Evolutionary conservation across 2,888 invertebrate genomes (phyloP).

Genomic region (Pseudococcus jackbeardsleyi): DNA sequence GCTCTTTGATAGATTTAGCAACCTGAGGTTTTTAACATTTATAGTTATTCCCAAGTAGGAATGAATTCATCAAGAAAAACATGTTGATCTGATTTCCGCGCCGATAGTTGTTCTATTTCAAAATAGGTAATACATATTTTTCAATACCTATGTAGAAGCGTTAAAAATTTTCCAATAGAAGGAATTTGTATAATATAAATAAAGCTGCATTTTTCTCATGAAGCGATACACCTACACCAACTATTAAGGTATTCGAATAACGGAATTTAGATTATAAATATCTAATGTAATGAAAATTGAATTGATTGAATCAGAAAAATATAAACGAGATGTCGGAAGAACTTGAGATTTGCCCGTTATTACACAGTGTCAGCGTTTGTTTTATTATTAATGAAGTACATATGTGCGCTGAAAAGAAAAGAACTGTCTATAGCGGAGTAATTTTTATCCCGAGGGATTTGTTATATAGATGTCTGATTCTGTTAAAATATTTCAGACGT

Average conservation of each 20-base stretch:
- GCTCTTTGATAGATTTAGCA: constrained; percentile 38
- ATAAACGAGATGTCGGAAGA: not conserved
- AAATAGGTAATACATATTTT: too few species aligned
- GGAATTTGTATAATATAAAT: too few species aligned
- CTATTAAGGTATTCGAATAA: not conserved
- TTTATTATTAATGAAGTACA: constrained; percentile 10
- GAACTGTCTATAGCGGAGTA: not conserved
- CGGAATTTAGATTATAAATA: not conserved
- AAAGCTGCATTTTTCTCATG: not conserved
- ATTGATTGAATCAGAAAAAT: not conserved
- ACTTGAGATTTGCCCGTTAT: not conserved
- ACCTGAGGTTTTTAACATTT: not conserved
- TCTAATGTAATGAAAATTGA: not conserved
- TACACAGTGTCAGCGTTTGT: constrained; percentile 10
- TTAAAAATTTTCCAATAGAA: too few species aligned
- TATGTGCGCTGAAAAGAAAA: not conserved
- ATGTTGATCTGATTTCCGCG: not conserved
- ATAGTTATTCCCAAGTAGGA: not conserved
- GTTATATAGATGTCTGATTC: constrained; percentile 10
- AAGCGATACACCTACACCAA: not conserved
- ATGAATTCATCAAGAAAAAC: not conserved
- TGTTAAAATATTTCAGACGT: not conserved
- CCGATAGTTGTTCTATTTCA: too few species aligned
- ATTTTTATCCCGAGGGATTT: not conserved
- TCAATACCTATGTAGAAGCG: too few species aligned